Base-by-base conservation (phyloP, 2,797 vertebrate genomes). In the Siniperca scherzeri region DNA sequence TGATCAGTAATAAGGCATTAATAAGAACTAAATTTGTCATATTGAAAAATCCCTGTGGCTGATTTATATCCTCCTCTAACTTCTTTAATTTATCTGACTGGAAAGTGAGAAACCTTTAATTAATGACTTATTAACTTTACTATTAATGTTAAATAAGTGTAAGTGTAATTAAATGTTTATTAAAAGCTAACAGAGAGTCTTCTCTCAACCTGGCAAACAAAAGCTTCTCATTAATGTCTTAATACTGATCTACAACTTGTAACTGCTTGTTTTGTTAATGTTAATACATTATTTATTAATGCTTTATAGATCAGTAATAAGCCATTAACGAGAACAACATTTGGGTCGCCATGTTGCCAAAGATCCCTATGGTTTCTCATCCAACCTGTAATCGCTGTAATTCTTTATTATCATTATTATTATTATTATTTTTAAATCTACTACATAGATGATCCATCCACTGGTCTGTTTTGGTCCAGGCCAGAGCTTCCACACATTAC, bases 401-500 rank as follows among this genome's bases (percentile, higher is more conserved):
- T 56, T 61, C 44, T 17, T 42, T 46, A 48, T 48, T 30, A 30
- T 30, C 3, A 40, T 40, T 40, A 40, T 40, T 52, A 52, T 52
- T 22, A 5, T 42, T 40, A 2, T 40, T 48, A 7, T 10, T 52
- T 22, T 52, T 22, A 52, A 52, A 52, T 52, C 7, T 22, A 52
- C 50, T 52, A 52, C 50, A 22, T 52, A 7, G 44, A 55, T 25
- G 76, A 85, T 84, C 50, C 69, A 85, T 80, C 55, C 70, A 17
- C 55, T 4, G 65, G 11, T 53, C 40, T 76, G 76, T 67, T 69
- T 30, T 72, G 50, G 78, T 72, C 38, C 30, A 4, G 70, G 52
- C 72, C 69, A 5, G 69, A 60, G 64, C 80, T 33, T 46, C 77
- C 69, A n/a, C 78, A 79, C 80, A 70, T 88, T 73, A 83, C 84